phyloP scores from a whole-genome alignment of 2,113 vertebrate species.

The Accipiter cooperii region DNA sequence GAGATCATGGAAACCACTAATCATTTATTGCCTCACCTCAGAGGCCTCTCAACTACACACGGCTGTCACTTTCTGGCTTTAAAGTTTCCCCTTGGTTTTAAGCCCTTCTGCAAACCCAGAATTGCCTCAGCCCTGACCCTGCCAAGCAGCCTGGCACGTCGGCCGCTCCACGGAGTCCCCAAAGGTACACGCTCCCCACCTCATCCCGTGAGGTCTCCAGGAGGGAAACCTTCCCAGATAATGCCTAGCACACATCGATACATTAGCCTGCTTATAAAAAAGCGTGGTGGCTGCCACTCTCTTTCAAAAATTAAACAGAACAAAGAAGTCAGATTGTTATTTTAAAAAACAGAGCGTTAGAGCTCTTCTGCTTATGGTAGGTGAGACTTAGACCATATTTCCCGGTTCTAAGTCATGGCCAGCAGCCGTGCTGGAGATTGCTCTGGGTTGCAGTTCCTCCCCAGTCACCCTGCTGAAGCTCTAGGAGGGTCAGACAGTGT shows the following conservation, averaged over 20 bases:
- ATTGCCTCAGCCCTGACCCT: neutral
- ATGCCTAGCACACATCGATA: fast-evolving
- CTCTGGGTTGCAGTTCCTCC: neutral
- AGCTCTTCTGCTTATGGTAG: neutral
- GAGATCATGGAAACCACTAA: slow-evolving; percentile 54
- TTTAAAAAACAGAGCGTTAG: neutral
- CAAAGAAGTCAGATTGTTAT: neutral
- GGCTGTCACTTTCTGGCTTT: neutral
- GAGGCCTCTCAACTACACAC: neutral
- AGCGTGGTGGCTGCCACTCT: fast-evolving
- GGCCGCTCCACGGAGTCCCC: neutral
- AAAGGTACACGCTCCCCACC: neutral
- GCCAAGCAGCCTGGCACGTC: neutral
- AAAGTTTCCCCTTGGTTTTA: neutral
- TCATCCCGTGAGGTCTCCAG: neutral
- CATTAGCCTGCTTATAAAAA: neutral
- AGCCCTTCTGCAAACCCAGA: neutral
- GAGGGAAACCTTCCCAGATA: neutral
- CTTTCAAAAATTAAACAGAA: neutral
- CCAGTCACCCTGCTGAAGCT: neutral
- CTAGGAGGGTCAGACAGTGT: neutral
- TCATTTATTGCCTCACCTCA: neutral
- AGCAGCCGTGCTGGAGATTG: neutral
- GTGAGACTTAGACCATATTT: neutral
- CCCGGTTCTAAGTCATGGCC: neutral